Evolutionary conservation across 2,888 invertebrate genomes (phyloP).

Genomic region (Macrosiphum euphorbiae): DNA sequence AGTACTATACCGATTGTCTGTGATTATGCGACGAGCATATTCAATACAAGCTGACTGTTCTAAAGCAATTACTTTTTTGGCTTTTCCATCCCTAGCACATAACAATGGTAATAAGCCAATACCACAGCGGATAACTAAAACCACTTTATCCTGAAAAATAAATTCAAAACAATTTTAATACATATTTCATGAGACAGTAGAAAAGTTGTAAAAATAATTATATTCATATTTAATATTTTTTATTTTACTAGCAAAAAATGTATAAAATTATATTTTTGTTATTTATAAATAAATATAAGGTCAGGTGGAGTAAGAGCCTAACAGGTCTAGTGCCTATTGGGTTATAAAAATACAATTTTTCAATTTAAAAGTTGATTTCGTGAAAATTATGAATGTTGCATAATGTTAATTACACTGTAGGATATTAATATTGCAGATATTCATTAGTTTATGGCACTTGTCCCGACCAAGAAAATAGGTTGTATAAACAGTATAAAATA

Average conservation of each 20-base stretch:
- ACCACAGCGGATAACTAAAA: conserved; percentile 48
- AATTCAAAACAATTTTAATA: neutral
- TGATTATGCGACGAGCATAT: conserved; percentile 44
- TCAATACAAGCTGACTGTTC: conserved; percentile 50
- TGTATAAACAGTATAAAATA: too few relatives aligned
- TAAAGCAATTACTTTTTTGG: conserved; percentile 50
- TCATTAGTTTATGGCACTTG: too few relatives aligned
- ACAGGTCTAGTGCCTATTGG: too few relatives aligned
- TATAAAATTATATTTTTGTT: neutral
- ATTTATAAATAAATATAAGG: neutral
- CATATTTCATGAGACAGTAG: neutral
- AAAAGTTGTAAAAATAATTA: neutral
- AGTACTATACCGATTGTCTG: conserved; percentile 16
- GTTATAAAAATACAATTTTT: too few relatives aligned
- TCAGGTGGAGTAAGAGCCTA: too few relatives aligned
- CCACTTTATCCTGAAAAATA: conserved; percentile 50
- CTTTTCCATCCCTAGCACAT: conserved; percentile 33
- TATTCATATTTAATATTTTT: neutral
- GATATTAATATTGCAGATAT: too few relatives aligned
- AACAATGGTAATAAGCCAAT: conserved; percentile 56
- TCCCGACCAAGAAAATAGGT: too few relatives aligned
- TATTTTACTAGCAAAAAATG: neutral
- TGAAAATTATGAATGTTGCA: too few relatives aligned
- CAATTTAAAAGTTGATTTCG: too few relatives aligned
- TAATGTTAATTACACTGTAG: too few relatives aligned